Percentiles rank a stretch among this genome's conserved stretches.
Evolutionary conservation across 2,797 vertebrate species (phyloP).

Genomic region (Neopelma chrysocephalum): DNA sequence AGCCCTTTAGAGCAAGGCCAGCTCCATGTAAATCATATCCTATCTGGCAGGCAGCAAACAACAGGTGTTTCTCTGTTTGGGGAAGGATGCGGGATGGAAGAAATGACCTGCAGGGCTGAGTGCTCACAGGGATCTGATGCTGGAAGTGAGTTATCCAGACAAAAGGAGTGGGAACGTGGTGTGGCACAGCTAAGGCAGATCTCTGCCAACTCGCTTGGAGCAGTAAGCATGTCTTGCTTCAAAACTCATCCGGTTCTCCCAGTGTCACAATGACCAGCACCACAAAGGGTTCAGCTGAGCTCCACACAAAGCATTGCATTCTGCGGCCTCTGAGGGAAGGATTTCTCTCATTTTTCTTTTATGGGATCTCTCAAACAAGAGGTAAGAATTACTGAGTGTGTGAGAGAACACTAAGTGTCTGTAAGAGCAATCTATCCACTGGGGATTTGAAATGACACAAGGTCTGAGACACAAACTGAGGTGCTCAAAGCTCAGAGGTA

Average conservation of each 20-base stretch:
- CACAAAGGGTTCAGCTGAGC: background rate
- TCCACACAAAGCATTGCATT: background rate
- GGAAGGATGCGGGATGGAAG: background rate
- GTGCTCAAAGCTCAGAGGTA: background rate
- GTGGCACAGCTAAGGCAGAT: background rate
- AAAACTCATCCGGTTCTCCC: background rate
- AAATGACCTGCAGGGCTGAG: background rate
- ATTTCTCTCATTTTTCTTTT: background rate
- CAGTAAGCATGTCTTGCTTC: background rate
- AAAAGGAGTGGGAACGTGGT: background rate
- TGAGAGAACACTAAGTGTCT: background rate
- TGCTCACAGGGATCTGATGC: background rate
- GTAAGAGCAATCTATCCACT: background rate
- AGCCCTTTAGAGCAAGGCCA: background rate
- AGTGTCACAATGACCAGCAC: background rate
- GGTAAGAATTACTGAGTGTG: background rate
- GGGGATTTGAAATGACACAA: background rate
- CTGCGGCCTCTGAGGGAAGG: background rate
- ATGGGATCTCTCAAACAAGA: background rate
- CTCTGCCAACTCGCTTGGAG: background rate
- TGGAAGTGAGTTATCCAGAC: background rate
- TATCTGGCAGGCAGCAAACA: background rate
- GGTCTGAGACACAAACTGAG: background rate
- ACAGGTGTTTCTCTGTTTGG: background rate
- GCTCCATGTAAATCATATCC: background rate